Evolutionary conservation across 2,888 invertebrate species (phyloP), one percentile per base, ranked within the genome.

Genomic region (Apamea anceps): DNA sequence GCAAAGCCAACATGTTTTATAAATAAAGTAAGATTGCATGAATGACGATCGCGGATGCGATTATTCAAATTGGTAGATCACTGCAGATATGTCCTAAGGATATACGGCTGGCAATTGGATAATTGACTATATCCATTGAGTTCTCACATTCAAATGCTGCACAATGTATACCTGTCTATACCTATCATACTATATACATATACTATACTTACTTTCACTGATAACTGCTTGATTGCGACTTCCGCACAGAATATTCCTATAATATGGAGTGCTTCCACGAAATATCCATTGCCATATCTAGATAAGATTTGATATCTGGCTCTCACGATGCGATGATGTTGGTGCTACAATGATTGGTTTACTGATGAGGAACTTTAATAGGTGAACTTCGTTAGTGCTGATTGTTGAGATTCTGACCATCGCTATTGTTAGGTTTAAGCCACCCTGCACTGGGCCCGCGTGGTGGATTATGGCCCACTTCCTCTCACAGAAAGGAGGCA

Each of bases 61-160:
- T 51, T 66, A 67, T 72, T 72, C 10, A 10, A 63, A 63, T 78
- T 57, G 85, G 37, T 48, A 18, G 54, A 68, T 84, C 21, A 32
- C 45, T 57, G 73, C 71, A 82, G 73, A 63, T 32, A 25, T 25
- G 7, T 60, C 21, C 37, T 25, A 25, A 62, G 57, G 71, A 67
- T 45, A 25, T 42, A 48, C 21, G 25, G 21, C 48, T 28, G 67
- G 18, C 81, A 75, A 83, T 85, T 74, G 82, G 42, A 82, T 67
- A 74, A 82, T 77, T 63, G 70, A n/a, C 48, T 28, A 7, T 72
- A 28, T 25, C 37, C 21, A 79, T 73, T 65, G 51, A 54, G 51
- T 45, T 37, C 6, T 2, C 13, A 8, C 15, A 18, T 51, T 60
- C 57, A 78, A 65, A 54, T 60, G 18, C 21, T 48, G 48, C 68